Conservation (phyloP, 2,113 vertebrate genomes). For the Crotophaga sulcirostris region DNA sequence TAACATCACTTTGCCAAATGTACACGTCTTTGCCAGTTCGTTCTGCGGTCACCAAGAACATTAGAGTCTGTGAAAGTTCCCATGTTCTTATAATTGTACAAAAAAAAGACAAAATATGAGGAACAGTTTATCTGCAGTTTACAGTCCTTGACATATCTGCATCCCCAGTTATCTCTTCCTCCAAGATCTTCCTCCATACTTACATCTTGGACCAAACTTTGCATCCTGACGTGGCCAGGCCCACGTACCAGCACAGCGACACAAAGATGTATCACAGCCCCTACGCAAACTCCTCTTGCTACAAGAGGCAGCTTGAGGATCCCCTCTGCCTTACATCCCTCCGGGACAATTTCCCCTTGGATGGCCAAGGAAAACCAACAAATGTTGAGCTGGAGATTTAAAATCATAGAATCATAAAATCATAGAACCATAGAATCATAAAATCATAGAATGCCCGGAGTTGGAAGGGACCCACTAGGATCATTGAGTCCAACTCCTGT, state of each 20-base stretch:
- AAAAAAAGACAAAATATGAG: too few relatives aligned
- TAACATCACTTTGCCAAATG: not conserved
- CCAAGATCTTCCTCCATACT: not conserved
- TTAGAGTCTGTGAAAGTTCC: not conserved
- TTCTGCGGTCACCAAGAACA: not conserved
- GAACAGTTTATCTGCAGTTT: too few relatives aligned
- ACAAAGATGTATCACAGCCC: not conserved
- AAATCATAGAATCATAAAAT: too few relatives aligned
- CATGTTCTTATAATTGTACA: not conserved
- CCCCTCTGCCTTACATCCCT: accelerated
- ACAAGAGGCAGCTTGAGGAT: not conserved
- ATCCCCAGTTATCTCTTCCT: not conserved
- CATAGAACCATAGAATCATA: too few relatives aligned
- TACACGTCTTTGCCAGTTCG: not conserved
- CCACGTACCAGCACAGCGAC: too few relatives aligned
- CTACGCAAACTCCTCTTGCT: not conserved
- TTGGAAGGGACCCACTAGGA: too few relatives aligned
- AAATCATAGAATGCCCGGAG: too few relatives aligned
- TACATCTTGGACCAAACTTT: not conserved
- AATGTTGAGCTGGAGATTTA: not conserved
- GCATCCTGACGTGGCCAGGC: accelerated
- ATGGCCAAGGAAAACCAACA: not conserved
- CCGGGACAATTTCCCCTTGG: not conserved
- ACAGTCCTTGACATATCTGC: too few relatives aligned
- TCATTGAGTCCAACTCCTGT: too few relatives aligned